Evolutionary conservation across 2,113 vertebrate genomes (phyloP), one percentile per base, ranked within the genome.

Genomic region (Leptobrachium ailaonicum): DNA sequence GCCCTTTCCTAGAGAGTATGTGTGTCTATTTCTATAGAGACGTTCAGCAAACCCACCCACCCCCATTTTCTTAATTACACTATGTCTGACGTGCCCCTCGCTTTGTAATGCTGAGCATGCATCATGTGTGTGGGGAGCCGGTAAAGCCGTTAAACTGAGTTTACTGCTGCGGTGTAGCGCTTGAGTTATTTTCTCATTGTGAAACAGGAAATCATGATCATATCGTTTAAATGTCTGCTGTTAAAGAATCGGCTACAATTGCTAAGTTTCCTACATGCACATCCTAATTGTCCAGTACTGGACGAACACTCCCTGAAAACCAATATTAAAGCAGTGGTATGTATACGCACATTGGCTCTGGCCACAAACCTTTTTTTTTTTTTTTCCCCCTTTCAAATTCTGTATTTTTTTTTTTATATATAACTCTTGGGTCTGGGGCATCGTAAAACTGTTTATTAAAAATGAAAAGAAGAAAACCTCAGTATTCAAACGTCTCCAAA

Each of bases 401-500:
- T 64, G 45, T 42, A 83, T 3, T 74, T 77, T 75, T 8, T 8
- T 32, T 32, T 32, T 32, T 32, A 32, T 1, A 45, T 71, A 14
- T 68, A 69, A 3, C 20, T 53, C 13, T n/a, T 32, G 62, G 9
- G 6, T 32, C 9, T 64, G 62, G n/a, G 20, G 32, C 62, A 8
- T 83, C 76, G 1, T 85, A 84, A 84, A 83, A 83, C 77, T 44
- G 0, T 2, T 0, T 63, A 60, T 50, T 72, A n/a, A 77, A 85
- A 70, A n/a, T 12, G 6, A 66, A 53, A 64, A 40, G 2, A 64
- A 54, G 54, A 70, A 44, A 60, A 44, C 7, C 6, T 67, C 67
- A 43, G 40, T 47, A n/a, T 12, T 32, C 41, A 14, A 60, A 77
- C 43, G 11, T 14, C 77, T 66, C 32, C 70, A 72, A 77, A 82